These are phyloP conservation scores for Hippocampus abdominalis DNA, from an alignment of 2,113 vertebrate species.

Conservation along the genomic window DNA sequence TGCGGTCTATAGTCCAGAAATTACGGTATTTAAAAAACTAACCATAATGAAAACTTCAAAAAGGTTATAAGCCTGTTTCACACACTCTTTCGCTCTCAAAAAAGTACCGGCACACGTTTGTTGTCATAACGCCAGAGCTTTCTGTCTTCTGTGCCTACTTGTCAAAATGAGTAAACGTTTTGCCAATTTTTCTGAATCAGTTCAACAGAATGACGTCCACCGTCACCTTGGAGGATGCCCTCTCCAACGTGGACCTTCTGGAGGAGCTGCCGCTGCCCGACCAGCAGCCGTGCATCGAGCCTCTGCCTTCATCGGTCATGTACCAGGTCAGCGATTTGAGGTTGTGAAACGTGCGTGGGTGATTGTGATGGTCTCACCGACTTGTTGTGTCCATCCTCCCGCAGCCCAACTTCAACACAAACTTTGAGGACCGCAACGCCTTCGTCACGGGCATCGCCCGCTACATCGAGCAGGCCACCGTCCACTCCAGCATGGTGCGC, in stretches of 20 bases:
- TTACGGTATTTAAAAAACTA: too few species aligned
- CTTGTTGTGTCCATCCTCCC: slow-evolving; percentile 18
- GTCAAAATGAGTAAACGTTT: too few species aligned
- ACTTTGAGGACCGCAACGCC: slow-evolving; percentile 97
- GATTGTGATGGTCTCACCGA: not conserved
- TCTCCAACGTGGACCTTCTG: slow-evolving; percentile 97
- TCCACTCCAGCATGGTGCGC: slow-evolving; percentile 95
- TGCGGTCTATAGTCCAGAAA: too few species aligned
- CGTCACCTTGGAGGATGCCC: slow-evolving; percentile 93
- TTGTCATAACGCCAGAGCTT: not conserved
- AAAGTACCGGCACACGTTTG: too few species aligned
- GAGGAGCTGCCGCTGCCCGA: slow-evolving; percentile 94
- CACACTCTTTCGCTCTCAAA: too few species aligned
- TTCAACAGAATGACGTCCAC: slow-evolving; percentile 83
- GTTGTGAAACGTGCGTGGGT: not conserved
- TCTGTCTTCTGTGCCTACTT: not conserved
- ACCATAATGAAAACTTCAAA: too few species aligned
- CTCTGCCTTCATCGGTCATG: slow-evolving; percentile 89
- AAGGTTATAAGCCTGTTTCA: too few species aligned
- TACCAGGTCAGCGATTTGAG: slow-evolving; percentile 80
- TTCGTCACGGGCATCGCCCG: slow-evolving; percentile 97
- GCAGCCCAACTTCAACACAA: slow-evolving; percentile 98
- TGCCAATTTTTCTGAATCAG: not conserved
- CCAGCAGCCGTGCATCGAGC: slow-evolving; percentile 97
- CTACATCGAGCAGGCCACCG: slow-evolving; percentile 97